A percentile compares a stretch with the other conserved stretches of the same genome.
These are phyloP conservation scores for Sebastes itinus DNA, from an alignment of 2,797 vertebrate genomes.

Conservation along the genomic window DNA sequence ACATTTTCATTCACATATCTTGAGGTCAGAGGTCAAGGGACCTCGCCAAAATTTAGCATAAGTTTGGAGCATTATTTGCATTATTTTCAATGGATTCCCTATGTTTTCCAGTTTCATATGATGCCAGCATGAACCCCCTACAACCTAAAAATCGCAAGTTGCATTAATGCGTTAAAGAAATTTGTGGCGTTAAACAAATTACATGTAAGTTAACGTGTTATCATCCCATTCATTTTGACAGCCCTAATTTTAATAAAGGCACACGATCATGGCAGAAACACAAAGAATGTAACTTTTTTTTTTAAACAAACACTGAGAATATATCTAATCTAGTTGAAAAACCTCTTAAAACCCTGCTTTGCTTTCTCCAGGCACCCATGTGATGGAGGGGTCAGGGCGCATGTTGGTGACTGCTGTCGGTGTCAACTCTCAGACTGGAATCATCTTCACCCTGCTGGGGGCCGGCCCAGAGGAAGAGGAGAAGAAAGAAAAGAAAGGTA, in stretches of 20 bases:
- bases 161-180: too few relatives aligned
- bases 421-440: slow-evolving; percentile 98
- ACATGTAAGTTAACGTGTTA: too few relatives aligned
- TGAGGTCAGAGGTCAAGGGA: too few relatives aligned
- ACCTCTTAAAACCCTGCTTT: not conserved
- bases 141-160: too few relatives aligned
- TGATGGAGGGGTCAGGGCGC: slow-evolving; percentile 98
- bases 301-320: not conserved
- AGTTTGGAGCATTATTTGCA: too few relatives aligned
- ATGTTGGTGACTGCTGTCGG: slow-evolving; percentile 97
- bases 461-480: slow-evolving; percentile 94
- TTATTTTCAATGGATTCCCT: too few relatives aligned
- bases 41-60: too few relatives aligned
- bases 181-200: fast-evolving
- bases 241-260: too few relatives aligned
- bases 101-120: too few relatives aligned
- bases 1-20: too few relatives aligned
- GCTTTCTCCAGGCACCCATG: slow-evolving; percentile 89
- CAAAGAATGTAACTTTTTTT: too few relatives aligned
- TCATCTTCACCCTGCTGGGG: slow-evolving; percentile 96
- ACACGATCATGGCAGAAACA: not conserved
- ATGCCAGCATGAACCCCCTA: too few relatives aligned
- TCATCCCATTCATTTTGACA: fast-evolving
- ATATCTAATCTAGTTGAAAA: not conserved
- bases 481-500: slow-evolving; percentile 99